Base-by-base conservation (phyloP, 2,797 vertebrate genomes). In the Morelia viridis region DNA sequence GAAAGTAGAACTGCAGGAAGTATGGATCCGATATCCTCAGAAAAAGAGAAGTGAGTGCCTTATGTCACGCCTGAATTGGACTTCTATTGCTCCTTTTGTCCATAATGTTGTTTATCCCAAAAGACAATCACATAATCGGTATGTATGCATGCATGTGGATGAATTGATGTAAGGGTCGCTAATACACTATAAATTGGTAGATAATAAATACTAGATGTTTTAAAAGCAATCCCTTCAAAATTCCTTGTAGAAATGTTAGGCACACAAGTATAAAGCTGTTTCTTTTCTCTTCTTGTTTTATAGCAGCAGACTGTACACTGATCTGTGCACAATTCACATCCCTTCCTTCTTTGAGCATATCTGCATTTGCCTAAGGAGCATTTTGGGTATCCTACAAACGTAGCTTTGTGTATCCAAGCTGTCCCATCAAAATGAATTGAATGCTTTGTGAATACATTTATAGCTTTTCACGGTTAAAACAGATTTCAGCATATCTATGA, bases 401-500 rank as follows among this genome's bases (percentile, higher is more conserved):
- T 46, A 90, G 86, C 13, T 62, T 92, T 62, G 90, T 87, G 41
- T 91, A 8, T 57, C 50, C 0, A 90, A 53, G 76, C 58, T 93
- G 89, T 46, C 35, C 46, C 15, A 64, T 65, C 91, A 91, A 0
- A 76, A 91, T 85, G 57, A 71, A 88, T 50, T 84, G 24, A 56
- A 90, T 90, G 71, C 46, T 65, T 64, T 76, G 24, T 58, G 22
- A 90, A 35, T 60, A 93, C 88, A 92, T 68, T 56, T 50, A 62
- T 1, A 87, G 57, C 50, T 92, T 89, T 76, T 87, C 65, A 90
- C 5, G 46, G 92, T 90, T 50, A 87, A 90, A 90, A 87, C 60
- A 86, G 88, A 87, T 92, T 92, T 92, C 65, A 87, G 85, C 65
- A 22, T 62, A 87, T 90, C 88, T 86, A 89, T 92, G 87, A 87